Percentiles rank a stretch among this genome's conserved stretches.
Evolutionary conservation across 2,797 vertebrate genomes (phyloP).

Genomic region (Danio kyathit): DNA sequence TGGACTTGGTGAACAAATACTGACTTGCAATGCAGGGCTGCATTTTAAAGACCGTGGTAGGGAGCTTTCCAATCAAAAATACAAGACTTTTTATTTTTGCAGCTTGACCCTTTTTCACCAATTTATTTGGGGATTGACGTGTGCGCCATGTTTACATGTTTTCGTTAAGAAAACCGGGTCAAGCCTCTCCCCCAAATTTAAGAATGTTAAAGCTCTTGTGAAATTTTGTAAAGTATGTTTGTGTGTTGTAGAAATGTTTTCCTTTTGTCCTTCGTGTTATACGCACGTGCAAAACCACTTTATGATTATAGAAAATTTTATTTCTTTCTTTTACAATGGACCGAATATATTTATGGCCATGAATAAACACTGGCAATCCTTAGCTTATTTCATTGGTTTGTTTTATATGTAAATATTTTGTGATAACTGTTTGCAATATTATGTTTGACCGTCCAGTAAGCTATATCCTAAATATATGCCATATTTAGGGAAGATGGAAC

Average conservation of each 20-base stretch:
- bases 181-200: conserved; percentile 82
- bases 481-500: conserved; percentile 64
- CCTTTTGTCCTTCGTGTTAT: conserved; percentile 85
- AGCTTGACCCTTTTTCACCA: conserved; percentile 81
- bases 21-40: conserved; percentile 62
- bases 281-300: conserved; percentile 87
- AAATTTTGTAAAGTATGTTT: conserved; percentile 91
- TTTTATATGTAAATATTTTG: conserved; percentile 82
- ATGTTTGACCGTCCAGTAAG: conserved; percentile 69
- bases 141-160: conserved; percentile 88
- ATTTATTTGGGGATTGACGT: conserved; percentile 83
- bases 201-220: conserved; percentile 90
- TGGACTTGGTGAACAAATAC: conserved; percentile 95
- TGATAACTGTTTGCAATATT: conserved; percentile 75
- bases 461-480: conserved; percentile 71
- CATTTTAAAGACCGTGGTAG: conserved; percentile 76
- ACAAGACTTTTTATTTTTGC: conserved; percentile 81
- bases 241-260: conserved; percentile 89
- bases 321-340: conserved; percentile 86
- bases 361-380: conserved; percentile 85
- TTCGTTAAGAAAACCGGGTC: conserved; percentile 86
- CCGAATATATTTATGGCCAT: conserved; percentile 90
- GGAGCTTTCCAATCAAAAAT: conserved; percentile 78
- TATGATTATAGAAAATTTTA: conserved; percentile 84
- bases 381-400: conserved; percentile 79